phyloP scores from a whole-genome alignment of 1,140 invertebrate species.

The Popillia japonica region DNA sequence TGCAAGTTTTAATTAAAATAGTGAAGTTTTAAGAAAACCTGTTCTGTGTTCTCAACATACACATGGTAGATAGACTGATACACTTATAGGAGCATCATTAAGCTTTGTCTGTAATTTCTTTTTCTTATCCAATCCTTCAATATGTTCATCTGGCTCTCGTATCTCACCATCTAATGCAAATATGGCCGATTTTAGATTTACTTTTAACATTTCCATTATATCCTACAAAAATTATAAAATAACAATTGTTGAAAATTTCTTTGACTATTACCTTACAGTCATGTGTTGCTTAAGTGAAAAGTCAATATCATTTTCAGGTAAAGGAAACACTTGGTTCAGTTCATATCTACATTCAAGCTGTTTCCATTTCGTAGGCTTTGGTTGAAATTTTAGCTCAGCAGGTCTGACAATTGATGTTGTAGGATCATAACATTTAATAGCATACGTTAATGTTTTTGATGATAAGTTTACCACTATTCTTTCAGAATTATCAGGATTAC shows the following conservation, averaged over 20 bases:
- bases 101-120: conserved; percentile 62
- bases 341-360: conserved; percentile 74
- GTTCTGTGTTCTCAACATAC: conserved; percentile 32
- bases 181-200: conserved; percentile 66
- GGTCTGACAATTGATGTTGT: conserved; percentile 62
- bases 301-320: conserved; percentile 46
- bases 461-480: conserved; percentile 64
- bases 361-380: conserved; percentile 71
- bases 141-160: conserved; percentile 63
- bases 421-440: conserved; percentile 62
- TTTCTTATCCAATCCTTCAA: conserved; percentile 67
- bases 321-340: conserved; percentile 65
- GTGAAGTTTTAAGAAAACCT: not conserved
- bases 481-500: conserved; percentile 62
- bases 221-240: conserved; percentile 61
- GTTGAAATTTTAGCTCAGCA: conserved; percentile 72
- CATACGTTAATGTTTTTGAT: conserved; percentile 60
- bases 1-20: not conserved
- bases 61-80: conserved; percentile 55
- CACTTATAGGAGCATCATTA: conserved; percentile 62
- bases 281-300: conserved; percentile 54
- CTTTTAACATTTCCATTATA: conserved; percentile 66
- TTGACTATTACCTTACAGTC: conserved; percentile 49
- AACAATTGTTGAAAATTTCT: conserved; percentile 37
- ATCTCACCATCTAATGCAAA: conserved; percentile 71